These are phyloP conservation scores for Mesocentrotus franciscanus DNA, from an alignment of 53 echinoderm and acorn worm species.

Conservation along the genomic window DNA sequence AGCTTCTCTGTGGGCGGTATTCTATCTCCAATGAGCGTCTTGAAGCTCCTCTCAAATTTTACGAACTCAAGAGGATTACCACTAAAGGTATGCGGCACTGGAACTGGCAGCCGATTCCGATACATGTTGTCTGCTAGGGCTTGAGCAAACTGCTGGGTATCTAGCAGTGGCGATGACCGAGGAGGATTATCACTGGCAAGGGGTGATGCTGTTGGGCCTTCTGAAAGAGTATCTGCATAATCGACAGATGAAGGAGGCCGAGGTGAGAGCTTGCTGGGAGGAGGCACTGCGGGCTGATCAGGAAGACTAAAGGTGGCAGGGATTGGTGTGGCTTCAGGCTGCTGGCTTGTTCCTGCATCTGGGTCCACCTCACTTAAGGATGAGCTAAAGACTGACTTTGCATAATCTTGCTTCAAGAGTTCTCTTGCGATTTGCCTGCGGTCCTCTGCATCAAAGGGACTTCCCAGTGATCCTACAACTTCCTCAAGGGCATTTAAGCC, in stretches of 20 bases:
- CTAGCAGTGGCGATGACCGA: not conserved
- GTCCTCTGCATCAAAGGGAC: slow-evolving; percentile 9
- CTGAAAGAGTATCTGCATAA: not conserved
- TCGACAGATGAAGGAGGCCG: not conserved
- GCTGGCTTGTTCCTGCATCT: slow-evolving; percentile 10
- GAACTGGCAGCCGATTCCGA: slow-evolving; percentile 56
- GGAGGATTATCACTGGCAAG: not conserved
- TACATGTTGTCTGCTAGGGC: slow-evolving; percentile 60
- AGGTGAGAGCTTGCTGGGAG: not conserved
- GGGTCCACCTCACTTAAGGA: not conserved
- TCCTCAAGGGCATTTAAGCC: slow-evolving; percentile 50
- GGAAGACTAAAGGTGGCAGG: not conserved
- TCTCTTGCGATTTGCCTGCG: slow-evolving; percentile 39
- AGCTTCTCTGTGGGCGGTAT: slow-evolving; percentile 64
- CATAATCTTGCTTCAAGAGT: slow-evolving; percentile 54
- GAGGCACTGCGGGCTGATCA: not conserved
- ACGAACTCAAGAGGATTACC: slow-evolving; percentile 65
- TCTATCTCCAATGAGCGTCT: slow-evolving; percentile 58
- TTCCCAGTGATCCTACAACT: not conserved
- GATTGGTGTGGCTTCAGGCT: not conserved
- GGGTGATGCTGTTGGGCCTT: not conserved
- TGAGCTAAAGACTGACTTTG: slow-evolving; percentile 36
- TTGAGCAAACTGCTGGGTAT: not conserved
- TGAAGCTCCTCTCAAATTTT: slow-evolving; percentile 63
- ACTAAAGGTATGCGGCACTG: slow-evolving; percentile 41